Conservation (phyloP, 2,113 vertebrate genomes). For the Hydropotes inermis region DNA sequence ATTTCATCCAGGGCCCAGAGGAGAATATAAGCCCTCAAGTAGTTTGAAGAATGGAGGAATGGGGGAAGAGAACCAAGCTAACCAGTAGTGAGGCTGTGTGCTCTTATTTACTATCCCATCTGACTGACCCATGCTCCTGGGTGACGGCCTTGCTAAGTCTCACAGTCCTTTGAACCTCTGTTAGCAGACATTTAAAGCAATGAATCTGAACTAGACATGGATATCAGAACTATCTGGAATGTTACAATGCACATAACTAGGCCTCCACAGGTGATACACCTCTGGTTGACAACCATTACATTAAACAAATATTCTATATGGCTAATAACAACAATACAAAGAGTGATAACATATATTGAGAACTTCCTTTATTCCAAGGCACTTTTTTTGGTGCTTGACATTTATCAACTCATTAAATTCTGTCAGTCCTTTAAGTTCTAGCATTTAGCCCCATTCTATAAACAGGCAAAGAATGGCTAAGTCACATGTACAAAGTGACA, state of each 20-base stretch:
- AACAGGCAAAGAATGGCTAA: neutral
- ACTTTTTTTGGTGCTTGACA: neutral
- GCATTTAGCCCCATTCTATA: neutral
- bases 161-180: neutral
- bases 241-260: neutral
- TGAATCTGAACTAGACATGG: neutral
- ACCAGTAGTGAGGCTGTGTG: neutral
- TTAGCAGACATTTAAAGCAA: neutral
- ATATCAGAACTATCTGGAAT: neutral
- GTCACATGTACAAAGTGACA: neutral
- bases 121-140: neutral
- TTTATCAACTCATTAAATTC: neutral
- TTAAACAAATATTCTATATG: neutral
- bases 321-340: neutral
- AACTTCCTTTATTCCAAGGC: neutral
- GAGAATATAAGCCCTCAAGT: neutral
- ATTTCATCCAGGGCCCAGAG: neutral
- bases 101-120: neutral
- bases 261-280: neutral
- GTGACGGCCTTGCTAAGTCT: neutral
- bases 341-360: neutral
- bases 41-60: neutral
- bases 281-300: neutral
- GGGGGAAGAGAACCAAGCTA: neutral
- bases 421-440: neutral